Conservation (phyloP, 2,797 vertebrate species). For the Garrulus glandarius region DNA sequence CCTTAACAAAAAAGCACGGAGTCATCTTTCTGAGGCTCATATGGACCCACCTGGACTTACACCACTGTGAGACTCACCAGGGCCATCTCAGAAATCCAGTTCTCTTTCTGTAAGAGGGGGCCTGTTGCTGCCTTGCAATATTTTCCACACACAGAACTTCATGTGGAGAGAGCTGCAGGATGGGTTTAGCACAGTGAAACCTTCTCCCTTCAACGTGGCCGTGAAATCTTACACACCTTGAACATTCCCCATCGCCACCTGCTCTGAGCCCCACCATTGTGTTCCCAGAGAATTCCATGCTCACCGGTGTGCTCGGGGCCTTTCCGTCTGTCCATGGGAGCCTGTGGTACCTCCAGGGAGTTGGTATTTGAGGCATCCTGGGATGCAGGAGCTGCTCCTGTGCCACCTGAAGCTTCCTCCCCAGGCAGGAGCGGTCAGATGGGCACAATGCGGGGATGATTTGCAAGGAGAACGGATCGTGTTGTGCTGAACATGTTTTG, state of each 20-base stretch:
- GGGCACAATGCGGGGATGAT: not conserved
- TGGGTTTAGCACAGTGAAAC: not conserved
- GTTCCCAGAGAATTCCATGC: not conserved
- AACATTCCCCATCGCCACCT: not conserved
- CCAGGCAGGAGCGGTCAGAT: not conserved
- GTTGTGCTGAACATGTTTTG: not conserved
- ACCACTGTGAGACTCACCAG: fast-evolving
- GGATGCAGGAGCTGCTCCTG: not conserved
- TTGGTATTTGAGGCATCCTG: not conserved
- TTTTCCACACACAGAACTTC: not conserved
- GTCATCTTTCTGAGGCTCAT: not conserved
- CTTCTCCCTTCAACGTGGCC: fast-evolving
- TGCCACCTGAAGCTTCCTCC: not conserved
- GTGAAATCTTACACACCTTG: not conserved
- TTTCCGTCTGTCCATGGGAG: not conserved
- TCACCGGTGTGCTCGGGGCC: not conserved
- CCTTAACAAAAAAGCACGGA: not conserved
- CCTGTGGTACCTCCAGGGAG: not conserved
- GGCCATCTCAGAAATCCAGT: not conserved
- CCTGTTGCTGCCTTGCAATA: not conserved
- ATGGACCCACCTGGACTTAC: not conserved
- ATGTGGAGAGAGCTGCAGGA: not conserved
- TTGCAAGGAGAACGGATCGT: not conserved
- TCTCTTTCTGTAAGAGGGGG: not conserved
- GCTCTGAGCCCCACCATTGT: not conserved